A percentile compares a stretch with the other conserved stretches of the same genome.
Conservation (phyloP, 2,113 vertebrate genomes). For the Mugil cephalus region DNA sequence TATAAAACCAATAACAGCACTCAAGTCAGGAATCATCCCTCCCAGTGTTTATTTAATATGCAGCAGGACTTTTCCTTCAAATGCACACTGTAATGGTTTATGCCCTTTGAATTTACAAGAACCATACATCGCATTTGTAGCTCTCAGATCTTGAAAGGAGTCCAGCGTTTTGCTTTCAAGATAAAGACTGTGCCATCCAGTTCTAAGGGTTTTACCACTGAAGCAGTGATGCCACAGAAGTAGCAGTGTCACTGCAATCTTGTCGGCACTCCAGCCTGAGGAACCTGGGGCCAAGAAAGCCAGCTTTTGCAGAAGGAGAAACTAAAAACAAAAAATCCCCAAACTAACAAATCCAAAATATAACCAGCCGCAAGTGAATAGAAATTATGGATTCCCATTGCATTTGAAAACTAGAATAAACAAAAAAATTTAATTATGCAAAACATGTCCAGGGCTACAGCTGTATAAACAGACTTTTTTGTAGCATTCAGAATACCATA, state of each 20-base stretch:
- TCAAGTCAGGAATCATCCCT: constrained; percentile 4
- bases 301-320: background rate
- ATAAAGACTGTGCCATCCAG: constrained; percentile 50
- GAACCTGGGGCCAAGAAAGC: constrained; percentile 27
- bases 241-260: constrained; percentile 20
- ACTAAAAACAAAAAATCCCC: constrained; percentile 9
- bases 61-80: constrained; percentile 36
- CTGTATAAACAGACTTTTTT: too few species aligned
- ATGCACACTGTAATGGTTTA: constrained; percentile 52
- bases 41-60: constrained; percentile 25
- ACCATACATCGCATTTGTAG: constrained; percentile 54
- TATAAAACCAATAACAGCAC: background rate
- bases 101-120: constrained; percentile 66
- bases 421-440: too few species aligned
- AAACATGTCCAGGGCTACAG: too few species aligned
- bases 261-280: background rate
- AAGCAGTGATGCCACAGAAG: constrained; percentile 36
- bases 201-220: constrained; percentile 43
- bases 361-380: constrained; percentile 7
- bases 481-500: too few species aligned
- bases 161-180: constrained; percentile 39
- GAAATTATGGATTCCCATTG: background rate
- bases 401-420: background rate
- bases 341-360: constrained; percentile 18
- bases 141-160: constrained; percentile 50